Percentiles rank a stretch among this genome's conserved stretches.
Conservation (phyloP, 37 sponge, comb jelly and placozoan genomes). For the Crambe crambe region DNA sequence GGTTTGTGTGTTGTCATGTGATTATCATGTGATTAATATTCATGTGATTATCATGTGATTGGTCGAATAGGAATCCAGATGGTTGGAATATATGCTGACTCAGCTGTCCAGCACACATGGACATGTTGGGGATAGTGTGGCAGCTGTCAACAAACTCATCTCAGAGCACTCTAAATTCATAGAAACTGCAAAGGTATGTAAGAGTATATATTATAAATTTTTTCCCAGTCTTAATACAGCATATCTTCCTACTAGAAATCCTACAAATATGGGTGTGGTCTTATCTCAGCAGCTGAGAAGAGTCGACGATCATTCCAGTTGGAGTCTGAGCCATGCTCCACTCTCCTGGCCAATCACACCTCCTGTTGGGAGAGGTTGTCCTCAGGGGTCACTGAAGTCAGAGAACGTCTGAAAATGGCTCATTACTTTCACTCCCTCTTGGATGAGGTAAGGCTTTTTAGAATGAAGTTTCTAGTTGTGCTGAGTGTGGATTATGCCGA, state of each 20-base stretch:
- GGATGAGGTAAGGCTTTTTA: constrained; percentile 25
- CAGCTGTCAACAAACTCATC: constrained; percentile 28
- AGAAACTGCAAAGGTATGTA: constrained; percentile 63
- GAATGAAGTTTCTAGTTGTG: neutral
- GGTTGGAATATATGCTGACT: constrained; percentile 42
- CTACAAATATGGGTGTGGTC: constrained; percentile 62
- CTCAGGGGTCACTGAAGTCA: neutral
- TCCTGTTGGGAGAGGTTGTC: constrained; percentile 46
- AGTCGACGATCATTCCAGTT: constrained; percentile 29
- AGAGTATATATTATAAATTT: too few species aligned
- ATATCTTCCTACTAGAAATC: constrained; percentile 35
- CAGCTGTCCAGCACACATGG: constrained; percentile 37
- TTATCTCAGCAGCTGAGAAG: constrained; percentile 54
- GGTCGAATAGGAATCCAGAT: constrained; percentile 35
- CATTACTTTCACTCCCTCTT: constrained; percentile 31
- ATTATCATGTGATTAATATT: constrained; percentile 10
- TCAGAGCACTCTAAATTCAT: constrained; percentile 53
- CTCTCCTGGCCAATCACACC: constrained; percentile 13
- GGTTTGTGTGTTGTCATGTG: constrained; percentile 30
- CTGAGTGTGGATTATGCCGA: neutral
- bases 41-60: constrained; percentile 29
- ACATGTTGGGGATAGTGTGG: constrained; percentile 42
- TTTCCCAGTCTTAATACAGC: neutral
- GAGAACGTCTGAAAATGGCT: constrained; percentile 18
- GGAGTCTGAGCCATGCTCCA: constrained; percentile 13